A percentile compares a stretch with the other conserved stretches of the same genome.
Evolutionary conservation across 2,888 invertebrate species (phyloP).

Genomic region (Yponomeuta evonymella): DNA sequence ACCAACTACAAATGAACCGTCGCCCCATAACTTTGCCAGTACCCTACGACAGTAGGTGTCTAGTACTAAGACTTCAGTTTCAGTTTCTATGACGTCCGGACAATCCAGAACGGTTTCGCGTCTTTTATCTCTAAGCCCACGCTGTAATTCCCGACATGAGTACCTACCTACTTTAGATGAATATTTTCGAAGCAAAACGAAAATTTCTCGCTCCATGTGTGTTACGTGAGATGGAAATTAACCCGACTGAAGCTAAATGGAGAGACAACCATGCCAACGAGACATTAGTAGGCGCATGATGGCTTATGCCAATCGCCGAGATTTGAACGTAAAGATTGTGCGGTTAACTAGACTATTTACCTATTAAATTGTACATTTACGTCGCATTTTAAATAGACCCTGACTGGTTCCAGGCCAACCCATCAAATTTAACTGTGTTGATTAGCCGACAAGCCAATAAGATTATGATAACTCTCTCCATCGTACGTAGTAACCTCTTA

Average conservation of each 20-base stretch:
- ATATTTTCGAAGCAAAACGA: constrained; percentile 5
- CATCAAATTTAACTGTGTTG: too few species aligned
- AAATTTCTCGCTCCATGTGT: not conserved
- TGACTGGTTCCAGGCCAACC: too few species aligned
- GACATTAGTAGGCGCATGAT: constrained; percentile 50
- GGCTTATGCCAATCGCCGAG: constrained; percentile 42
- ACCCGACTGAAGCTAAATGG: constrained; percentile 32
- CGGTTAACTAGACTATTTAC: not conserved
- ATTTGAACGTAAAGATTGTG: not conserved
- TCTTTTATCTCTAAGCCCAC: not conserved
- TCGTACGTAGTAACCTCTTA: not conserved
- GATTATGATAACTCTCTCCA: not conserved
- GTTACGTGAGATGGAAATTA: constrained; percentile 19
- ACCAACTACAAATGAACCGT: constrained; percentile 47
- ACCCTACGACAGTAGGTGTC: not conserved
- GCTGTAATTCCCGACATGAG: not conserved
- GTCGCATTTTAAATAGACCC: not conserved
- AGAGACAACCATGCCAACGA: constrained; percentile 40
- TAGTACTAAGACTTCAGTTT: not conserved
- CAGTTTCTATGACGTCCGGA: not conserved
- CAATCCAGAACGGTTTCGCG: not conserved
- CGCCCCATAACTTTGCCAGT: constrained; percentile 25
- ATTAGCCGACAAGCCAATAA: too few species aligned
- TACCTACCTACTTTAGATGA: not conserved
- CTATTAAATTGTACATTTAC: not conserved